These are phyloP conservation scores for Caenorhabditis auriculariae DNA, from an alignment of 2,888 invertebrate genomes.

Conservation along the genomic window DNA sequence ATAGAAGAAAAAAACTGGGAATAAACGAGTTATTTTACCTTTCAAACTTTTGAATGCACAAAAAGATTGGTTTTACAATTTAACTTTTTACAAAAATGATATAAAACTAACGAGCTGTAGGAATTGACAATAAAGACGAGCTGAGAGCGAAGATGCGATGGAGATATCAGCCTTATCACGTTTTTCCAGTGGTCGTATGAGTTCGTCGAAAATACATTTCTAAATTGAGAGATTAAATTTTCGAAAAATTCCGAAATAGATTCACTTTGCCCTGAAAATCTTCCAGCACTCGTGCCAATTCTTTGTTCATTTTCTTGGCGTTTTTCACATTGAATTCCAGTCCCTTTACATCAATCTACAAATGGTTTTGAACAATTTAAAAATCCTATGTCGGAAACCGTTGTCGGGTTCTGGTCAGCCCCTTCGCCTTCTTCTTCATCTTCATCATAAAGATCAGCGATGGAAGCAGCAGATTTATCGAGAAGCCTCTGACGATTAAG, in stretches of 20 bases:
- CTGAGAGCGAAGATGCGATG: neutral
- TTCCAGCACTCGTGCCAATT: conserved; percentile 13
- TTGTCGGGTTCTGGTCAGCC: too few species aligned
- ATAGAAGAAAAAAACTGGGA: too few species aligned
- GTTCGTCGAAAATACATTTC: too few species aligned
- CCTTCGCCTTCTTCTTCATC: conserved; percentile 36
- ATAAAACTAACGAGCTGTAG: neutral
- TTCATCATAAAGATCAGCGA: conserved; percentile 33
- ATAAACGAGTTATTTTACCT: neutral
- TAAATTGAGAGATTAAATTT: neutral
- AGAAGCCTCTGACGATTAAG: conserved; percentile 49
- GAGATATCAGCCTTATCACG: too few species aligned
- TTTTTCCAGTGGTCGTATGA: too few species aligned
- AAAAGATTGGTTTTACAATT: too few species aligned
- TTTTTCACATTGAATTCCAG: conserved; percentile 29
- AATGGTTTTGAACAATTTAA: too few species aligned
- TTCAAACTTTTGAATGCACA: too few species aligned
- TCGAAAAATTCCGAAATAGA: neutral
- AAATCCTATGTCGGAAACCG: too few species aligned
- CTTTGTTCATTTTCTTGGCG: conserved; percentile 26
- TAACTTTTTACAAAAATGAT: too few species aligned
- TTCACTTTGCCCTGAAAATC: conserved; percentile 27
- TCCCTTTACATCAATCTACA: too few species aligned
- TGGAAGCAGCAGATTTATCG: conserved; percentile 39
- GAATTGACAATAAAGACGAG: neutral